Evolutionary conservation across 2,113 vertebrate species (phyloP).

Genomic region (Terrapene triunguis): DNA sequence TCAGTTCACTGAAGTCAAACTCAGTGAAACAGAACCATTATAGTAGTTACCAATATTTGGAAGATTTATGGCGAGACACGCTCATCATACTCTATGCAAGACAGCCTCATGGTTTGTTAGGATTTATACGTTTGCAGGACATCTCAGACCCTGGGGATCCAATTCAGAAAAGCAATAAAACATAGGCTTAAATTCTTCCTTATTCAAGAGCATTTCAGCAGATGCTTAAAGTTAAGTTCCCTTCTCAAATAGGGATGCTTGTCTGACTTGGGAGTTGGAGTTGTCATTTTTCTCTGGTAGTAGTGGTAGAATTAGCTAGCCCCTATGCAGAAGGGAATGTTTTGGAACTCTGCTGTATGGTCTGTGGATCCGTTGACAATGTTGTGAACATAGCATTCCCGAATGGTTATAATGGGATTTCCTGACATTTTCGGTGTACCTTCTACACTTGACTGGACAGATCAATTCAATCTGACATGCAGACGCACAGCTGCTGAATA

Average conservation of each 20-base stretch:
- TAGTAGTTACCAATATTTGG: neutral
- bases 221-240: neutral
- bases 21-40: conserved; percentile 24
- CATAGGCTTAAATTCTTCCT: neutral
- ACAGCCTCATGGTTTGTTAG: neutral
- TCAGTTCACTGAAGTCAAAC: neutral
- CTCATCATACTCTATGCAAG: neutral
- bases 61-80: neutral
- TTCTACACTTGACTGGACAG: neutral
- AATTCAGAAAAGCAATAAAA: neutral
- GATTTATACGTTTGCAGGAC: neutral
- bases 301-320: fast-evolving
- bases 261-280: neutral
- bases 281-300: fast-evolving
- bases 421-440: neutral
- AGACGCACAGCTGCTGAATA: neutral
- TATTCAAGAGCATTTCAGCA: neutral
- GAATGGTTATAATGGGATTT: neutral
- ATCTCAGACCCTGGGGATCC: neutral
- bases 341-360: neutral
- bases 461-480: neutral
- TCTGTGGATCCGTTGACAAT: fast-evolving
- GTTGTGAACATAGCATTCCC: neutral
- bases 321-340: neutral
- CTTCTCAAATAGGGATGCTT: neutral